These are phyloP conservation scores for Siniperca undulata DNA, from an alignment of 2,797 vertebrate genomes.

Conservation along the genomic window DNA sequence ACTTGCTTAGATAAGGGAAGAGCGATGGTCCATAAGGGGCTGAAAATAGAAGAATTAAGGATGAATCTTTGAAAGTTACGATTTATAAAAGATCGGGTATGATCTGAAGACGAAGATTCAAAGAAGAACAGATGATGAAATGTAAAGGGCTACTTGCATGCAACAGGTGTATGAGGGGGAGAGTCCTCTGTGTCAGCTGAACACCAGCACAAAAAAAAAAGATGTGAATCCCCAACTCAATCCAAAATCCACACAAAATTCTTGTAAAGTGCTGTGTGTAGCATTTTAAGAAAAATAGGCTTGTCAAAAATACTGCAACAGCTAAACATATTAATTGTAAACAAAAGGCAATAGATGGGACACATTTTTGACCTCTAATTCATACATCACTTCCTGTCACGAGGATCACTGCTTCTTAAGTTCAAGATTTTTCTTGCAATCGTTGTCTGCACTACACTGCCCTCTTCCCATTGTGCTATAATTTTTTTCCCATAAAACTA, in stretches of 20 bases:
- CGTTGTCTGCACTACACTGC: background rate
- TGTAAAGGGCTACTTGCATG: slow-evolving; percentile 82
- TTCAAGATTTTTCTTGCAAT: background rate
- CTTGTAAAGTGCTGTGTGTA: slow-evolving; percentile 44
- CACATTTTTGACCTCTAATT: background rate
- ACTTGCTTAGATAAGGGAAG: slow-evolving; percentile 80
- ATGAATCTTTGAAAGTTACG: slow-evolving; percentile 33
- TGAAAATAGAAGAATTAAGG: slow-evolving; percentile 61
- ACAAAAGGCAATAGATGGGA: background rate
- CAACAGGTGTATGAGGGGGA: slow-evolving; percentile 75
- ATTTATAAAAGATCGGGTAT: slow-evolving; percentile 21
- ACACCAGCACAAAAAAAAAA: slow-evolving; percentile 60
- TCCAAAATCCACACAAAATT: slow-evolving; percentile 35
- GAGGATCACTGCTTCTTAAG: background rate
- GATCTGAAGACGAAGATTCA: slow-evolving; percentile 17
- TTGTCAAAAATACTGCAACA: background rate
- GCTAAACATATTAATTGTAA: background rate
- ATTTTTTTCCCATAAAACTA: background rate
- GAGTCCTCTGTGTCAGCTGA: slow-evolving; percentile 83
- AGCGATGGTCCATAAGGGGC: slow-evolving; percentile 74
- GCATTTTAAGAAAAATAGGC: slow-evolving; percentile 14
- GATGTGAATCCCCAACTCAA: slow-evolving; percentile 54
- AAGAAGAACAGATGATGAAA: slow-evolving; percentile 43
- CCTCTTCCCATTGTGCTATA: background rate
- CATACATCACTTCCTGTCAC: background rate